Evolutionary conservation across 1,140 invertebrate species (phyloP).

Genomic region (Odontomachus brunneus): DNA sequence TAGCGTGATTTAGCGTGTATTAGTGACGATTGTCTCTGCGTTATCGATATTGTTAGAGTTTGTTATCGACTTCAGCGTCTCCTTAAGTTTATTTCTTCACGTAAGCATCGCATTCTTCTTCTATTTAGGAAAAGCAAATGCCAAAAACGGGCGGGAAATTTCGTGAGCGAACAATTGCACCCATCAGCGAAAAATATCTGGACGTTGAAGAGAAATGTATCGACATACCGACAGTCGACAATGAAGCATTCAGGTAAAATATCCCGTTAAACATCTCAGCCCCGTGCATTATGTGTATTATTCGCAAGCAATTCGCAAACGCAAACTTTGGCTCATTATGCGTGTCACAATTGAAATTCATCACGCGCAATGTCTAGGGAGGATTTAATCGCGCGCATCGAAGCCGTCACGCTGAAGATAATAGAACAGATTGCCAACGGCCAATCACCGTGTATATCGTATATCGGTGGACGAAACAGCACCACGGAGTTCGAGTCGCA

Average conservation of each 20-base stretch:
- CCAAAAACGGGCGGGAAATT: background rate
- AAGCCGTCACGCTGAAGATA: conserved; percentile 56
- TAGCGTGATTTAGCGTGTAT: too few relatives aligned
- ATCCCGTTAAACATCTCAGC: too few relatives aligned
- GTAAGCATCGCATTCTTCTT: background rate
- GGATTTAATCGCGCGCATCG: conserved; percentile 71
- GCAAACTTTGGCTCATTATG: background rate
- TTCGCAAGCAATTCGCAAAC: background rate
- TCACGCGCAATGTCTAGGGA: conserved; percentile 1
- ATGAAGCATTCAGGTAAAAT: conserved; percentile 59
- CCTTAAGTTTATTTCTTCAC: too few relatives aligned
- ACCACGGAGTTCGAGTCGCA: background rate
- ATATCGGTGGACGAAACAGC: background rate
- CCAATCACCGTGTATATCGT: conserved; percentile 57
- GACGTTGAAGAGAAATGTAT: conserved; percentile 21
- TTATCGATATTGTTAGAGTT: too few relatives aligned
- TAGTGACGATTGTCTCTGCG: too few relatives aligned
- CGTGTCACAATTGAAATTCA: background rate
- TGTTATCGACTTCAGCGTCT: too few relatives aligned
- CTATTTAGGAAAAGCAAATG: conserved; percentile 17
- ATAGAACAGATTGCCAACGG: conserved; percentile 55
- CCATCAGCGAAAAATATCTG: background rate
- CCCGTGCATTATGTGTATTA: too few relatives aligned
- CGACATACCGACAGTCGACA: conserved; percentile 59
- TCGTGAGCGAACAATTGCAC: background rate